These are phyloP conservation scores for Dromaius novaehollandiae DNA, from an alignment of 2,113 vertebrate genomes.

Conservation along the genomic window DNA sequence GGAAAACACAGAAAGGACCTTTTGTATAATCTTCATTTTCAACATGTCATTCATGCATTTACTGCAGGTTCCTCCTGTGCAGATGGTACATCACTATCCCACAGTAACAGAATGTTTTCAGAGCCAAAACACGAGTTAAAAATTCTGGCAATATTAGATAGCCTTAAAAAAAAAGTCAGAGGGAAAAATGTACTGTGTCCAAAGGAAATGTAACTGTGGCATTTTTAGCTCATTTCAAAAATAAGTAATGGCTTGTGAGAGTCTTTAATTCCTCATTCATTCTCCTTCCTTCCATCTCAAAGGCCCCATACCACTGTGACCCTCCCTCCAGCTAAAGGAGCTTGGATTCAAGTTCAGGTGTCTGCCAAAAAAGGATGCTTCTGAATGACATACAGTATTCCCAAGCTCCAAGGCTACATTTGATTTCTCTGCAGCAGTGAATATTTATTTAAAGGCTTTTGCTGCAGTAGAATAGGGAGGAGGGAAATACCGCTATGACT, in stretches of 20 bases:
- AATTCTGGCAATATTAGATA: not conserved
- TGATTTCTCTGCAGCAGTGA: not conserved
- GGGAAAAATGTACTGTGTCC: not conserved
- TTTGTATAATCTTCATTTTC: not conserved
- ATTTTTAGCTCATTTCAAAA: not conserved
- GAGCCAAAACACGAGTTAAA: not conserved
- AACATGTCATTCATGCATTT: not conserved
- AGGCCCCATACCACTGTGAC: not conserved
- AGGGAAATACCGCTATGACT: not conserved
- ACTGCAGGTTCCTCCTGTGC: not conserved
- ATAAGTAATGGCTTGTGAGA: not conserved
- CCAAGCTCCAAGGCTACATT: not conserved
- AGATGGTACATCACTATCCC: not conserved
- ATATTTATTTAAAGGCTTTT: constrained; percentile 12
- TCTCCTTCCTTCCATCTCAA: not conserved
- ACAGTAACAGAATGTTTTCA: not conserved
- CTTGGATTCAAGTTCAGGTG: not conserved
- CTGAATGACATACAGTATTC: constrained; percentile 25
- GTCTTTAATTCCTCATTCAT: not conserved
- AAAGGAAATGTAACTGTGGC: not conserved
- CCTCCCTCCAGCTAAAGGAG: not conserved
- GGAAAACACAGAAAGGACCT: not conserved
- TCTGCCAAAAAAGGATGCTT: constrained; percentile 8
- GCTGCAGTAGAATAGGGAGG: not conserved
- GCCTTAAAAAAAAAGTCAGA: not conserved